Percentiles rank a stretch among this genome's conserved stretches.
Conservation (phyloP, 2,797 vertebrate genomes). For the Betta splendens region DNA sequence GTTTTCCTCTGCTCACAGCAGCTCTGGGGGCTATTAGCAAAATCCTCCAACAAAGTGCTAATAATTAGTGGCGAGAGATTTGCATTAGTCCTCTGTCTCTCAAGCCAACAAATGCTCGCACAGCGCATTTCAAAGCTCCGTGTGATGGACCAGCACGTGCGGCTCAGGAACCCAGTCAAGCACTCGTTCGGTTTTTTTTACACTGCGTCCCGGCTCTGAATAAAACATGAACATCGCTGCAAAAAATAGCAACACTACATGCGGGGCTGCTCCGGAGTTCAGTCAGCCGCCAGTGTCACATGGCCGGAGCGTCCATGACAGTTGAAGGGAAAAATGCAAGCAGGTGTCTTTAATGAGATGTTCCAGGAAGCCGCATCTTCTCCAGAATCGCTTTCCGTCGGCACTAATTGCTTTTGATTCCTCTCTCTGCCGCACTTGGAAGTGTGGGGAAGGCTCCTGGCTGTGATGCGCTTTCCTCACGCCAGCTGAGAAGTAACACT, state of each 20-base stretch:
- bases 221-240: slow-evolving; percentile 75
- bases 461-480: slow-evolving; percentile 51
- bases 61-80: slow-evolving; percentile 51
- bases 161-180: slow-evolving; percentile 24
- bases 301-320: slow-evolving; percentile 36
- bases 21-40: slow-evolving; percentile 46
- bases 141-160: slow-evolving; percentile 25
- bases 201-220: slow-evolving; percentile 62
- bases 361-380: slow-evolving; percentile 36
- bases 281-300: slow-evolving; percentile 46
- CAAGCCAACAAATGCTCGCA: slow-evolving; percentile 9
- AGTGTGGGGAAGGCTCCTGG: slow-evolving; percentile 50
- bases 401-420: slow-evolving; percentile 25
- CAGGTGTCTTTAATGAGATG: slow-evolving; percentile 45
- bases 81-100: no score
- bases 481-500: slow-evolving; percentile 54
- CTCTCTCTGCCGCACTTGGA: slow-evolving; percentile 31
- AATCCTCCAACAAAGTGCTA: slow-evolving; percentile 46
- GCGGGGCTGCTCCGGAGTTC: slow-evolving; percentile 34
- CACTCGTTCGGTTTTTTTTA: slow-evolving; percentile 46
- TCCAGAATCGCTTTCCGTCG: slow-evolving; percentile 21
- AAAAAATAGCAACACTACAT: slow-evolving; percentile 64
- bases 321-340: slow-evolving; percentile 35
- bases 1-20: slow-evolving; percentile 45
- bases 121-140: slow-evolving; percentile 21